Evolutionary conservation across 2,888 invertebrate genomes (phyloP).

Genomic region (Eilema caniola): DNA sequence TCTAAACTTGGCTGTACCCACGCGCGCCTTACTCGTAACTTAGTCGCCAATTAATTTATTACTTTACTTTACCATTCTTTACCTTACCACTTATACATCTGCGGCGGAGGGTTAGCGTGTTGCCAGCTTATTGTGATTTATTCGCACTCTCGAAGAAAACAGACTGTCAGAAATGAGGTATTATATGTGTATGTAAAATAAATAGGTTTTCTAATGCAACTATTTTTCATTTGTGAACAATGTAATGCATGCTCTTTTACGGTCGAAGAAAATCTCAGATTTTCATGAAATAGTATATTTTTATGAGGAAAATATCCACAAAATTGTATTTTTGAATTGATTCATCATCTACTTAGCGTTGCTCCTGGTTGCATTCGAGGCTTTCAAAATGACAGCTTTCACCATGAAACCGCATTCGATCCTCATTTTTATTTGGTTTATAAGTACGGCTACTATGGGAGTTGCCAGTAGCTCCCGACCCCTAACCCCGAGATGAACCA

Average conservation of each 20-base stretch:
- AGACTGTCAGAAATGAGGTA: constrained; percentile 21
- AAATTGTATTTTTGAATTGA: not conserved
- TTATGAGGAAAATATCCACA: not conserved
- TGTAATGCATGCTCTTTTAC: not conserved
- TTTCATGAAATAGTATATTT: not conserved
- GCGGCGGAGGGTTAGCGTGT: constrained; percentile 58
- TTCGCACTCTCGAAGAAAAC: constrained; percentile 46
- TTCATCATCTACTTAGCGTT: no score
- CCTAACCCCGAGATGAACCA: no score
- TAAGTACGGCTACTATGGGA: no score
- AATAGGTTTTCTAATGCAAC: constrained; percentile 8
- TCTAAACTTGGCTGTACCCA: constrained; percentile 81
- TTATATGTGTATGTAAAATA: constrained; percentile 6
- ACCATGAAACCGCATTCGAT: not conserved
- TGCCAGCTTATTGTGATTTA: constrained; percentile 60
- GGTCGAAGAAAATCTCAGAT: not conserved
- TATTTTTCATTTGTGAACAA: not conserved
- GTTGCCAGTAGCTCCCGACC: no score
- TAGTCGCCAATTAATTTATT: constrained; percentile 85
- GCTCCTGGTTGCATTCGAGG: no score
- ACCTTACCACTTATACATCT: constrained; percentile 77
- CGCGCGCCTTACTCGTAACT: constrained; percentile 74
- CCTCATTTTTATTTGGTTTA: no score
- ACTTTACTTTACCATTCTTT: constrained; percentile 85
- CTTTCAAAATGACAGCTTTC: no score